Evolutionary conservation across 2,797 vertebrate genomes (phyloP), one percentile per base, ranked within the genome.

Genomic region (Falco naumanni): DNA sequence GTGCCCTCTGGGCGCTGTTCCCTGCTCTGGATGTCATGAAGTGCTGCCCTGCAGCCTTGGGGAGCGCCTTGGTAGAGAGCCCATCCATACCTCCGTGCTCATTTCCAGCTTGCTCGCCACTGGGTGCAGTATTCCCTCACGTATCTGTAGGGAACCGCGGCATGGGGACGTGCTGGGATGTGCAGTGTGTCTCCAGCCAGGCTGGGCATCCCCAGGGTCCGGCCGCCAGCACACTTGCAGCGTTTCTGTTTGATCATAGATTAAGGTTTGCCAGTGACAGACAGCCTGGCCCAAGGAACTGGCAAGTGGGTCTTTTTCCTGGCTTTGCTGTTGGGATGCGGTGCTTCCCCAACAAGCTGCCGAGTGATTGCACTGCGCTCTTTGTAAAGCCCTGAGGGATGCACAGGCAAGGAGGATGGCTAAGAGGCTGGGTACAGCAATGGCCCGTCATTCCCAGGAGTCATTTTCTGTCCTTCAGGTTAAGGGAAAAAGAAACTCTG

Each of bases 91-190:
- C 50, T 78, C n/a, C 3, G 0, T 81, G 57, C 45, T 82, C 5
- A 0, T 72, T 85, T 74, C 64, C 78, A 33, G 6, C 64, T 48
- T 53, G 21, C 31, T 64, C 19, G 3, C 34, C 2, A 0, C 31
- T 53, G 13, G 25, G 18, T 72, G 48, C 5, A 6, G 15, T 37
- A 16, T 82, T 84, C 39, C 63, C 51, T 82, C 7, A 3, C 1
- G 1, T 16, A 66, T 69, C 84, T 3, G 0, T 12, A 80, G 43
- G 74, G 63, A 87, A 10, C 24, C 1, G 2, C 1, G 1, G 21
- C 3, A 0, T 3, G 1, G 60, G 45, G 41, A 37, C 5, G 1
- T 2, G 4, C 45, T 72, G 63, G 34, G 66, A 77, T 31, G 11
- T 14, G 17, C 9, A 5, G 3, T 18, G 24, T 77, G 25, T 92